Percentiles rank a stretch among this genome's conserved stretches.
These are phyloP conservation scores for Garra rufa DNA, from an alignment of 2,113 vertebrate genomes.

Conservation along the genomic window DNA sequence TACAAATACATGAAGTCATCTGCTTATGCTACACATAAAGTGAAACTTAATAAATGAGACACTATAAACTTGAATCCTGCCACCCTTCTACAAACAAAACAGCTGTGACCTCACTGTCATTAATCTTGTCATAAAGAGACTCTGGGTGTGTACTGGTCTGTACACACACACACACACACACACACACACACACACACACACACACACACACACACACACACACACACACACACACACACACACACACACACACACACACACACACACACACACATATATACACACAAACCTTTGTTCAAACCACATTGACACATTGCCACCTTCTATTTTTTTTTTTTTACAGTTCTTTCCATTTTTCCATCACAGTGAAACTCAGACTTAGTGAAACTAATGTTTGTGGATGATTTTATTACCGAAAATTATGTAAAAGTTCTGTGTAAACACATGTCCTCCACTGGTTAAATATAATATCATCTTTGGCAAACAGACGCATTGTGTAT, in stretches of 20 bases:
- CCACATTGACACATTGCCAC: conserved; percentile 8
- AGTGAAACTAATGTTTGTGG: background rate
- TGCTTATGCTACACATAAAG: background rate
- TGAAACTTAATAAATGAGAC: conserved; percentile 7
- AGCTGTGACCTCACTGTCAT: conserved; percentile 70
- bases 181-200: background rate
- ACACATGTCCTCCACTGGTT: background rate
- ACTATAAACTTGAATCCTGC: conserved; percentile 30
- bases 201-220: background rate
- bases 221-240: too few relatives aligned
- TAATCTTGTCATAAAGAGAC: conserved; percentile 65
- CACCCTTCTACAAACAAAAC: conserved; percentile 59
- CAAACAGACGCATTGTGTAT: background rate
- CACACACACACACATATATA: background rate
- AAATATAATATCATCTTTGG: background rate
- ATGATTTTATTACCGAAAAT: background rate
- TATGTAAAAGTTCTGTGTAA: background rate
- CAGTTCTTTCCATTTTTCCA: background rate
- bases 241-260: background rate
- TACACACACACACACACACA: background rate
- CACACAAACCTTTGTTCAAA: conserved; percentile 4
- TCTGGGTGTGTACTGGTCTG: conserved; percentile 32
- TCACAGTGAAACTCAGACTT: conserved; percentile 35
- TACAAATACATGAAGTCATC: conserved; percentile 1
- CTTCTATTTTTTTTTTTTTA: background rate